phyloP scores from a whole-genome alignment of 2,888 invertebrate genomes.

The Hesperia comma region DNA sequence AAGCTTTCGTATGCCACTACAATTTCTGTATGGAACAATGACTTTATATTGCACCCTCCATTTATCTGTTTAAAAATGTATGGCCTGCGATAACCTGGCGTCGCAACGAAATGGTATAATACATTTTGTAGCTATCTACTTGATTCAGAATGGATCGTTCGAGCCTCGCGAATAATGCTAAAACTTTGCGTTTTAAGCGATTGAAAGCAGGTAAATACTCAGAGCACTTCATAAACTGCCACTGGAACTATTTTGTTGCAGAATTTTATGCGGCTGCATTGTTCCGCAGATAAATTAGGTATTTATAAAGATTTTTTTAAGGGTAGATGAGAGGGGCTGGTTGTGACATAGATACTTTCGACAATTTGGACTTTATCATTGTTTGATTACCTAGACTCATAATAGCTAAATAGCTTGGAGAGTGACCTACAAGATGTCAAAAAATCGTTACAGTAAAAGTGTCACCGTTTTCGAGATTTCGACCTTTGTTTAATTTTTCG shows the following conservation, averaged over 20 bases:
- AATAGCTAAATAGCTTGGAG: too few relatives aligned
- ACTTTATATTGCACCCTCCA: conserved; percentile 53
- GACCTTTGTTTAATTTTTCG: too few relatives aligned
- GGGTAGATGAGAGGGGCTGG: too few relatives aligned
- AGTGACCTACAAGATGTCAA: too few relatives aligned
- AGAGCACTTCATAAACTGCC: conserved; percentile 10
- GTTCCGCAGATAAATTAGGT: background rate
- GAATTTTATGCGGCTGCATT: background rate
- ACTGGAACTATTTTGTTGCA: background rate
- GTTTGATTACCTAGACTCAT: too few relatives aligned
- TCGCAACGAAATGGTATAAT: conserved; percentile 65
- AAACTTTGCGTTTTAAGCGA: conserved; percentile 34
- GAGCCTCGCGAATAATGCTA: conserved; percentile 41
- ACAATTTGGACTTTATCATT: too few relatives aligned
- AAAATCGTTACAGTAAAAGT: too few relatives aligned
- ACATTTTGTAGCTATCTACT: conserved; percentile 63
- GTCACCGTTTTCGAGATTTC: too few relatives aligned
- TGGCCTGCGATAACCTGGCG: conserved; percentile 62
- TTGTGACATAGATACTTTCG: too few relatives aligned
- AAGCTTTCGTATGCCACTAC: conserved; percentile 38
- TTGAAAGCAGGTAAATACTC: conserved; percentile 21
- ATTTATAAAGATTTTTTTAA: background rate
- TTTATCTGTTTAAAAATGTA: conserved; percentile 66
- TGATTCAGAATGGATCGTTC: conserved; percentile 56
- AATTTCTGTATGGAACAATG: conserved; percentile 45